Evolutionary conservation across 2,113 vertebrate genomes (phyloP), one percentile per base, ranked within the genome.

Genomic region (Holacanthus passer): DNA sequence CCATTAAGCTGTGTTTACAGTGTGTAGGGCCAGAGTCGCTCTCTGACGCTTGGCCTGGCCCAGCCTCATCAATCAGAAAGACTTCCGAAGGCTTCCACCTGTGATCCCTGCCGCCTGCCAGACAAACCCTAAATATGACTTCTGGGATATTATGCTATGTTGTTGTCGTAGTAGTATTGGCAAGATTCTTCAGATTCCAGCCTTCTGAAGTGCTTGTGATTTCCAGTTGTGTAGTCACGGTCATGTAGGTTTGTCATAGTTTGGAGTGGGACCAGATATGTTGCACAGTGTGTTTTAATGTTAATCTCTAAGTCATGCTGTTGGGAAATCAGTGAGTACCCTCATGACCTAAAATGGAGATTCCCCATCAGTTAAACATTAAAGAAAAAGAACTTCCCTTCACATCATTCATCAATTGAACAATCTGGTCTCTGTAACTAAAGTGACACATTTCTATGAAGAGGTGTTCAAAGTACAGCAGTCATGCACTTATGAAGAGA

Each of bases 1-100:
- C 90, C 87, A 92, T 92, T 91, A 90, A 48, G 75, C 35, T 52
- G 69, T 93, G 94, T 95, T 95, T 94, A 94, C 87, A 84, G 79
- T 74, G 73, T 32, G 20, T 41, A 72, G 59, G 37, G 22, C 67
- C 70, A 29, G 65, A 77, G 62, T n/a, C 17, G 0, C 70, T 56
- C 63, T 74, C 47, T 91, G 91, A 87, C 67, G 77, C 86, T 84
- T 48, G 58, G 81, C 66, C 59, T 17, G n/a, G 29, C 62, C 68
- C 5, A 3, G n/a, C 39, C 50, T 83, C 81, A 92, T 92, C 79
- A 87, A 77, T 92, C 82, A 92, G 20, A 35, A 68, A 70, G 37
- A 74, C 67, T 68, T 88, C 77, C 19, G 17, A 81, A 60, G n/a
- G n/a, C 60, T 50, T 47, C 77, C 0, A 9, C 27, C 76, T 83